Evolutionary conservation across 2,113 vertebrate species (phyloP), one percentile per base, ranked within the genome.

Genomic region (Anoplopoma fimbria): DNA sequence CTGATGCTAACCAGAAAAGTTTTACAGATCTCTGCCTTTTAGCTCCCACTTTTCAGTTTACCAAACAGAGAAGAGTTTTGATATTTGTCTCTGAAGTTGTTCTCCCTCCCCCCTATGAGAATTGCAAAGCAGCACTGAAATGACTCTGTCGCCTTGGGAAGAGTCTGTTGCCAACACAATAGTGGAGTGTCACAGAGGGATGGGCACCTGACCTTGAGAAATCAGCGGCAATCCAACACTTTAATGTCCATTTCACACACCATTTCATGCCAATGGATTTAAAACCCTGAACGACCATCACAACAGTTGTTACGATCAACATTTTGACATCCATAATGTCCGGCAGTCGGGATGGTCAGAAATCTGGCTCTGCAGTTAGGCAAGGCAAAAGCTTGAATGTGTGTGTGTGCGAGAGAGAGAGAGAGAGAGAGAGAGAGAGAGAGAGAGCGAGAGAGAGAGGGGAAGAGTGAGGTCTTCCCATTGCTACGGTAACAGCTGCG

Each of bases 221-320:
- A 95, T 93, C 92, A 90, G 88, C 17, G 25, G 82, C 92, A 91
- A 93, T 94, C 91, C 92, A 92, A 89, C 89, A 90, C 93, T 93
- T 95, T 93, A 95, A 94, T 92, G 90, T 94, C 94, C 90, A 93
- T 95, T 95, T 95, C 94, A 95, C 95, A 95, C 88, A 81, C 92
- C 92, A 92, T 95, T 95, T 93, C 86, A 86, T 92, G 94, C 87
- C 88, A 87, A 94, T 91, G 90, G 90, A 92, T 92, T 92, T 90
- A 94, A 94, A 95, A 92, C 87, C 93, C 91, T 19, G 55, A 83
- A 89, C 73, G 85, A 79, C 88, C 88, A 85, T 87, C 89, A 87
- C 88, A 89, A 86, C 88, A 90, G 87, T 90, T 92, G 88, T 86
- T 93, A 87, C 82, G 55, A 87, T 91, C 84, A 91, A 90, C 88